phyloP scores from a whole-genome alignment of 2,888 invertebrate species.

The Rhaphigaster nebulosa region DNA sequence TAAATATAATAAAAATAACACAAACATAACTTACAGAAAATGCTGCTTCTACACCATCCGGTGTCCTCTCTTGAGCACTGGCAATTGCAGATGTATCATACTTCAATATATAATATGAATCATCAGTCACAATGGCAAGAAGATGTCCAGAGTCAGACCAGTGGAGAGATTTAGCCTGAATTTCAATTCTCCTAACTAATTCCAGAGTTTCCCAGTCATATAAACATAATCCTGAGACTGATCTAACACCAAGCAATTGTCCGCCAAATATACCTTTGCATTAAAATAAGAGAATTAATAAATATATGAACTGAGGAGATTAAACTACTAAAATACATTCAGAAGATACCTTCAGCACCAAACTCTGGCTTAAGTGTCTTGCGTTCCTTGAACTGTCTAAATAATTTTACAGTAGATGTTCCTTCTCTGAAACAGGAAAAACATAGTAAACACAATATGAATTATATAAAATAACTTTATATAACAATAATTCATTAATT shows the following conservation, averaged over 20 bases:
- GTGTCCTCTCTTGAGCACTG: slow-evolving; percentile 76
- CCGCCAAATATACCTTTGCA: slow-evolving; percentile 86
- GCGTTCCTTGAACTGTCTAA: slow-evolving; percentile 98
- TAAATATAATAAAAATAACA: slow-evolving; percentile 23
- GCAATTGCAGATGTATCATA: slow-evolving; percentile 89
- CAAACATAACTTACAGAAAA: slow-evolving; percentile 81
- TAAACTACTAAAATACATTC: background rate
- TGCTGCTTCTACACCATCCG: slow-evolving; percentile 95
- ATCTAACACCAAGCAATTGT: slow-evolving; percentile 89
- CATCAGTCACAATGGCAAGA: slow-evolving; percentile 94
- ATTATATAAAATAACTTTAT: background rate
- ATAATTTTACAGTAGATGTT: slow-evolving; percentile 90
- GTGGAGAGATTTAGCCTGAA: slow-evolving; percentile 91
- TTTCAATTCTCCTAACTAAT: slow-evolving; percentile 94
- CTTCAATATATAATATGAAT: slow-evolving; percentile 93
- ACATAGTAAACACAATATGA: background rate
- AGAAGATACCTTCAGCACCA: slow-evolving; percentile 87
- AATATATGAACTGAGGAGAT: background rate
- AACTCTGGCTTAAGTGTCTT: slow-evolving; percentile 96
- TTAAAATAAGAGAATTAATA: slow-evolving; percentile 3
- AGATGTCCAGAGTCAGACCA: slow-evolving; percentile 97
- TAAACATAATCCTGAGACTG: slow-evolving; percentile 92
- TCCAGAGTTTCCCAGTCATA: slow-evolving; percentile 98
- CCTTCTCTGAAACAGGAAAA: slow-evolving; percentile 77
- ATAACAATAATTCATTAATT: background rate